Base-by-base conservation (phyloP, 2,888 invertebrate species). In the Pantelozetes paolii region DNA sequence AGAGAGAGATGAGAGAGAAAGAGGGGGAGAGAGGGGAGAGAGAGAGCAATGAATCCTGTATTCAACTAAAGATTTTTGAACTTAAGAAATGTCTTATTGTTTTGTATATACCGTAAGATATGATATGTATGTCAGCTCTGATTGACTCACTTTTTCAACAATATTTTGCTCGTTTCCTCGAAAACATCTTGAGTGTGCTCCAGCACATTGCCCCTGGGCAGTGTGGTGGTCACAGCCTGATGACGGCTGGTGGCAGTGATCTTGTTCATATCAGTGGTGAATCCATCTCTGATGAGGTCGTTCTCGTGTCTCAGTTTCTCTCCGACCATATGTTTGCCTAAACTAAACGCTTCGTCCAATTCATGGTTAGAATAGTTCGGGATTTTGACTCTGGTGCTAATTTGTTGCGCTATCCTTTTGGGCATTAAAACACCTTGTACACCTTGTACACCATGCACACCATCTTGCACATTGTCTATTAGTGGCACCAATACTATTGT, bases 161-260 rank as follows among this genome's bases (percentile, higher is more conserved):
- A 64, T n/a, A 77, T 62, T 57, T 76, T 76, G 36, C 74, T 77
- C 64, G 75, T 77, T 36, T 77, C 77, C 54, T 77, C 77, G 64
- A 77, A 77, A 13, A 77, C 71, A 50, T 76, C 76, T 62, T 76
- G 76, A 1, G 40, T 18, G 28, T 76, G 77, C 18, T 76, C 76
- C 9, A 76, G 40, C 18, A 74, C 57, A 62, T 76, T 76, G 36
- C 75, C 76, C 23, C 62, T 42, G 20, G 73, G 36, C 36, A 71
- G 36, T 18, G 76, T 76, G 13, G 76, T 76, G n/a, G 76, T 76
- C 9, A 76, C 76, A 1, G 73, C 71, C 50, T 76, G 76, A 64
- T 76, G 76, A 18, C 76, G 75, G 32, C 74, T 71, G n/a, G 73
- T 73, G 15, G 76, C 76, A 3, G 76, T 54, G 30, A 64, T n/a